Evolutionary conservation across 2,888 invertebrate species (phyloP).

Genomic region (Aspidapion aeneum): DNA sequence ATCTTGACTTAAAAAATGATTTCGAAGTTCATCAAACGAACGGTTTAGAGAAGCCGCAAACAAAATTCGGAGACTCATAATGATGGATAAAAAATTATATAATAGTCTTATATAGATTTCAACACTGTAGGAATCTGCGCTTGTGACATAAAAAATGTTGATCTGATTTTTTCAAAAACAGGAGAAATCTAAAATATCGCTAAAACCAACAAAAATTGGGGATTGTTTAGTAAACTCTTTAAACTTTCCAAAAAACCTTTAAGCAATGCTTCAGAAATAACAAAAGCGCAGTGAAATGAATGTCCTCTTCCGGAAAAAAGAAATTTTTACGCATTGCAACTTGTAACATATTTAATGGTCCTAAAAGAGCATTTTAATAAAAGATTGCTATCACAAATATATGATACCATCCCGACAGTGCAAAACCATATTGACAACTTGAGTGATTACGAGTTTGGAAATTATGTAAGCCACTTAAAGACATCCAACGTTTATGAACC

Average conservation of each 20-base stretch:
- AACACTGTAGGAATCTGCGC: too few relatives aligned
- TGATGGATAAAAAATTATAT: too few relatives aligned
- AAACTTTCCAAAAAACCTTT: constrained; percentile 27
- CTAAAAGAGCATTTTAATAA: constrained; percentile 28
- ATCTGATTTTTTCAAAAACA: constrained; percentile 29
- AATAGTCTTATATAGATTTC: too few relatives aligned
- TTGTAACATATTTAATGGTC: constrained; percentile 28
- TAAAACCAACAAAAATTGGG: constrained; percentile 21
- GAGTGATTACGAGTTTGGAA: constrained; percentile 27
- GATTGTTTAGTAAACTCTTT: constrained; percentile 29
- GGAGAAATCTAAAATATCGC: constrained; percentile 18
- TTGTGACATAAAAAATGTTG: constrained; percentile 30
- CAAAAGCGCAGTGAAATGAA: constrained; percentile 26
- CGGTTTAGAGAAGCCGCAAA: too few relatives aligned
- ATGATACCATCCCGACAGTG: constrained; percentile 25
- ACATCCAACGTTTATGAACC: constrained; percentile 26
- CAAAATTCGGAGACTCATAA: too few relatives aligned
- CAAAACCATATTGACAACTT: constrained; percentile 26
- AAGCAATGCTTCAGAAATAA: constrained; percentile 21
- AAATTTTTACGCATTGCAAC: constrained; percentile 28
- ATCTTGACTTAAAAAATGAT: too few relatives aligned
- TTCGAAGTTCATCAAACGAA: too few relatives aligned
- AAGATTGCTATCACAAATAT: constrained; percentile 25
- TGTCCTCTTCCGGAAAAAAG: constrained; percentile 26
- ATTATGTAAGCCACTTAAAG: constrained; percentile 20